Evolutionary conservation across 2,113 vertebrate species (phyloP), one percentile per base, ranked within the genome.

Genomic region (Neogale vison): DNA sequence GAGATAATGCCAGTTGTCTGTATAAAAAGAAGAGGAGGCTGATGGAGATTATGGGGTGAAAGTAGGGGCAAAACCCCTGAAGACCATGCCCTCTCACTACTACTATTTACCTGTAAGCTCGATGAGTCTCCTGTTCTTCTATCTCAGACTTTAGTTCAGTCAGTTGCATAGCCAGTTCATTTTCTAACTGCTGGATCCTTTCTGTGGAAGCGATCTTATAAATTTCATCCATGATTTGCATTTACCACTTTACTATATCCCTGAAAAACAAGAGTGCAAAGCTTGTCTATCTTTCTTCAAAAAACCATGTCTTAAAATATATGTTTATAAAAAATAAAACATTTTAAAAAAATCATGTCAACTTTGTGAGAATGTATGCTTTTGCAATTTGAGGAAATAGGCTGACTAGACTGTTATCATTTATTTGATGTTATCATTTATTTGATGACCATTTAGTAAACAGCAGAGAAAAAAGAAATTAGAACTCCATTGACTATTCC

Each of bases 161-260:
- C 79, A 99, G 52, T 26, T 97, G 98, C 8, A 34, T 65, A 1
- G 96, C 98, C 97, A 99, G 95, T 71, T 99, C 99, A 67, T 98
- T 98, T 96, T 99, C 99, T 97, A 99, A 94, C 86, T 98, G 98
- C 97, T 98, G 97, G 93, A 98, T 96, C 88, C 98, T 99, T 39
- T 98, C 97, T n/a, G 98, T 98, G 45, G 98, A 99, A 61, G 98
- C 98, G 4, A 98, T 90, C 97, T 97, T 98, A 84, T 98, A 99
- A 2, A 96, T 71, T 18, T 98, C 96, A 90, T 97, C 97, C 99
- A 99, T 99, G 92, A 67, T 89, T 39, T 45, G 97, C 98, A 63
- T 17, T 47, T 59, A 59, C 36, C 95, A 26, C 65, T 84, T 45
- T 84, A 80, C 74, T 39, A 26, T 76, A 84, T 47, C n/a, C 39